Evolutionary conservation across 1,140 invertebrate genomes (phyloP), one percentile per base, ranked within the genome.

Genomic region (Pseudoatta argentina): DNA sequence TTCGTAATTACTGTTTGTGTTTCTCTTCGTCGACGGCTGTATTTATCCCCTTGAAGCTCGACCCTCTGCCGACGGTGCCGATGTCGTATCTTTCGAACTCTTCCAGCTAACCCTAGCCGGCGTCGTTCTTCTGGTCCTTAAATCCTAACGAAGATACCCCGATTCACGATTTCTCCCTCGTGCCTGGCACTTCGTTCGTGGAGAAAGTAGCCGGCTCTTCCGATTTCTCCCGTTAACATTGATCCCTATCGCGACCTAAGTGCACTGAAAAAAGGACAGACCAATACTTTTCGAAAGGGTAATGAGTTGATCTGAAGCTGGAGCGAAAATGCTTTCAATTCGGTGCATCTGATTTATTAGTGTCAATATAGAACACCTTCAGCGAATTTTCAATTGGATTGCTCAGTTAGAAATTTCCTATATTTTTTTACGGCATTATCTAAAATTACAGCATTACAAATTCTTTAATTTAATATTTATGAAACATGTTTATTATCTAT

Each of bases 1-100:
- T 95, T 94, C 93, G 94, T 95, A 95, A 95, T 95, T 95, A 95
- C 95, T 95, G 94, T 95, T 95, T 95, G 94, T 95, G 93, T 95
- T 95, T 95, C 94, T 95, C 93, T 93, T 67, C 93, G 90, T 92
- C 90, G 90, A 78, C 89, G 83, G 79, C 87, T 88, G 88, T 87
- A 89, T 91, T 90, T 91, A 91, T 91, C 87, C 89, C 86, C 87
- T 72, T 39, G 59, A 67, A 78, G 83, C 72, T 55, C 82, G 76
- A 82, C 88, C 73, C 79, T 69, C 51, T 66, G 81, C n/a, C 82
- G 64, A 55, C 88, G 72, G 51, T 87, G 85, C 77, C 83, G 67
- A 75, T 83, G 79, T 86, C 86, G 89, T 93, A 94, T 94, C 90
- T 87, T 90, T 91, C 90, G 91, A 89, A 92, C 90, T 91, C 88